phyloP scores from a whole-genome alignment of 2,888 invertebrate species.

The Biston betularia region DNA sequence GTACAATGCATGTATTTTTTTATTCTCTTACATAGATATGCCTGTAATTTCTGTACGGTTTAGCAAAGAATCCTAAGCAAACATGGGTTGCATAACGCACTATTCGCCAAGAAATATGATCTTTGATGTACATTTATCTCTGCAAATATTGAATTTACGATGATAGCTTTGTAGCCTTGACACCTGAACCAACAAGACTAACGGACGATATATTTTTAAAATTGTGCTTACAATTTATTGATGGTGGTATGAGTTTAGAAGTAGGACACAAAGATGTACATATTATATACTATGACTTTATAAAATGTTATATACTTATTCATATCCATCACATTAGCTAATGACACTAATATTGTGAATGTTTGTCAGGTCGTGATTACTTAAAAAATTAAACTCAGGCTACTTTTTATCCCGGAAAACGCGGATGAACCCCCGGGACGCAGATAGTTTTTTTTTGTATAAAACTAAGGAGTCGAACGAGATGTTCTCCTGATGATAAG shows the following conservation, averaged over 20 bases:
- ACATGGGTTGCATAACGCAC: constrained; percentile 72
- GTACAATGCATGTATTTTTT: not conserved
- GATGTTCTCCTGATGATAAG: no score
- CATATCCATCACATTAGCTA: no score
- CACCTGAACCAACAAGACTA: constrained; percentile 77
- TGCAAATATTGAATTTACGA: constrained; percentile 72
- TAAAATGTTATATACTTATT: no score
- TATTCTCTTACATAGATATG: not conserved
- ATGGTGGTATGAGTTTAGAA: not conserved
- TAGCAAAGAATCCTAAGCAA: constrained; percentile 69
- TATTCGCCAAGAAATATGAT: constrained; percentile 78
- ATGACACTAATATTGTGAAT: no score
- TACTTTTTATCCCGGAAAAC: no score
- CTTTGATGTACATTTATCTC: constrained; percentile 59
- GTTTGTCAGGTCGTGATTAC: no score
- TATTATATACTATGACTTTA: no score
- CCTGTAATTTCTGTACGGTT: constrained; percentile 35
- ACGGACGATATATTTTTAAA: constrained; percentile 27
- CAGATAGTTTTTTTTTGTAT: no score
- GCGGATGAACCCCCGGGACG: no score
- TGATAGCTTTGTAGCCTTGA: constrained; percentile 64
- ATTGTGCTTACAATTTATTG: constrained; percentile 10
- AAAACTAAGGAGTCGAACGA: no score
- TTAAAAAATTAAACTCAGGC: no score
- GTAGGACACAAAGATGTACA: no score